Evolutionary conservation across 2,797 vertebrate species (phyloP), one percentile per base, ranked within the genome.

Genomic region (Mareca penelope): DNA sequence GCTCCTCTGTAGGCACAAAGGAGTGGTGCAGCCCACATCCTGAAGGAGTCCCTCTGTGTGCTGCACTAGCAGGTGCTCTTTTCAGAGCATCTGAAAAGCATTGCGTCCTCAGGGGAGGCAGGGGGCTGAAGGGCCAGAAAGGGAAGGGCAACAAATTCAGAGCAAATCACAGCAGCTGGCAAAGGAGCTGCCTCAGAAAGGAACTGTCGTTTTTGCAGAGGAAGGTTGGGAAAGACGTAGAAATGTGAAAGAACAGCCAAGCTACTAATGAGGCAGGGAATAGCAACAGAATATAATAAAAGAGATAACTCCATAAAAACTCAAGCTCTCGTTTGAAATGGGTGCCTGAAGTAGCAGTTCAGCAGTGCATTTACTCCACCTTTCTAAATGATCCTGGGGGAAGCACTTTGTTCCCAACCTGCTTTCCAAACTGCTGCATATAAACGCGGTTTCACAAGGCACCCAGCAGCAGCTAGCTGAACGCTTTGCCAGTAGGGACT

Each of bases 41-140:
- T 37, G n/a, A 59, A 19, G 0, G 0, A 76, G 52, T 1, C 44
- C 8, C 13, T 82, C 50, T 5, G 8, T 9, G 39, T 21, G 40
- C 4, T 53, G 17, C 33, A 76, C 55, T 1, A 71, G 37, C 33
- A 79, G 78, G 42, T 52, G 28, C 7, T 80, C 17, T 26, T 60
- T 40, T 69, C 53, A 75, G 61, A 72, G 15, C 31, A 37, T 6
- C 35, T 24, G 40, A 67, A 18, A 35, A 24, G 31, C 26, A 15
- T 3, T 17, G 46, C 31, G 61, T 8, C 80, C 46, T 13, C 4
- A 26, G 22, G 46, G 22, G 9, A 55, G 21, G 29, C 24, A 75
- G 7, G 10, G 18, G n/a, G 12, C 4, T 46, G 44, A n/a, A 29
- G 40, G 40, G 14, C 18, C 68, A 71, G 59, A 53, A 72, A 59